Evolutionary conservation across 35 echinoderm and acorn worm genomes (phyloP).

Genomic region (Patiria miniata): DNA sequence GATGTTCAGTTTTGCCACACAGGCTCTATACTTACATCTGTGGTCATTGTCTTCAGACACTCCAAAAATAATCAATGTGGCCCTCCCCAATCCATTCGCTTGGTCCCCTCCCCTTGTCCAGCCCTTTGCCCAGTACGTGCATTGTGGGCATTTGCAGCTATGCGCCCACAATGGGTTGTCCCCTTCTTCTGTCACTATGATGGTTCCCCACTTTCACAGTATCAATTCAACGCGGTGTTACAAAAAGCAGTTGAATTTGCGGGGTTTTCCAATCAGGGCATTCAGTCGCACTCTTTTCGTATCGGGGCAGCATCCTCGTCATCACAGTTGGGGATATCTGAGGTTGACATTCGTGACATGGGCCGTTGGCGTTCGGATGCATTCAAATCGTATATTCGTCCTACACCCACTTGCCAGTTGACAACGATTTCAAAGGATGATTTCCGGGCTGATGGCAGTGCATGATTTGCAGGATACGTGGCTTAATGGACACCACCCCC

Average conservation of each 20-base stretch:
- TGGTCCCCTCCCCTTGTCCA: background rate
- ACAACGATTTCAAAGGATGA: no score
- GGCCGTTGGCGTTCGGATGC: slow-evolving; percentile 1
- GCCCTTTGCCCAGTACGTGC: background rate
- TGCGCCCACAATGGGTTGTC: no score
- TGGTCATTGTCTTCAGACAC: background rate
- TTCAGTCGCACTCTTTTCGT: background rate
- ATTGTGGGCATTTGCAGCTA: background rate
- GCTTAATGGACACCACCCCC: no score
- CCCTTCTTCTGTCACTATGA: background rate
- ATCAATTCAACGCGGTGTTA: background rate
- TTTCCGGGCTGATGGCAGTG: no score
- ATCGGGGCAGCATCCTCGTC: slow-evolving; percentile 3
- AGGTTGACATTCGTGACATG: background rate
- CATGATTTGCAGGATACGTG: no score
- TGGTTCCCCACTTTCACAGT: background rate
- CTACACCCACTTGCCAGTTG: background rate
- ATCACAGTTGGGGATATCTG: background rate
- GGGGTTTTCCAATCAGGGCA: background rate
- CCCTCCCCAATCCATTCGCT: background rate
- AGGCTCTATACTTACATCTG: background rate
- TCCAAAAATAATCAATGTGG: slow-evolving; percentile 31
- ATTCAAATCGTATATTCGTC: slow-evolving; percentile 8
- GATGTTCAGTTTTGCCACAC: background rate
- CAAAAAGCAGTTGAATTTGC: background rate